Evolutionary conservation across 1,140 invertebrate genomes (phyloP).

Genomic region (Drosophila lacteicornis): DNA sequence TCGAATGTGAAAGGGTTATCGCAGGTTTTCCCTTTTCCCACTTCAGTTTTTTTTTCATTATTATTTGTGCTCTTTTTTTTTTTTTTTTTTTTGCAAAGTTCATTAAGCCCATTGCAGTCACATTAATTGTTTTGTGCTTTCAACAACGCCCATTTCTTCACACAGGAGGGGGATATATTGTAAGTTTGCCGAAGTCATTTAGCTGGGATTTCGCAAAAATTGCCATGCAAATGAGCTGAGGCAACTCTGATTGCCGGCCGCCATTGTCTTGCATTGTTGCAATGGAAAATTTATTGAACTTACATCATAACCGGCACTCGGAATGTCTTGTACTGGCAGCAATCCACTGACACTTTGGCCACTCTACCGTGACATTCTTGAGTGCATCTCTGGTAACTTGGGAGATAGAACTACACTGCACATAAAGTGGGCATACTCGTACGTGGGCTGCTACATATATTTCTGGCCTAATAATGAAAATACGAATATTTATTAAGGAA

Average conservation of each 20-base stretch:
- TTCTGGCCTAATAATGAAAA: too few relatives aligned
- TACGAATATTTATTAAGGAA: too few relatives aligned
- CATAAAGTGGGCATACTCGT: too few relatives aligned
- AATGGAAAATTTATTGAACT: slow-evolving; percentile 68
- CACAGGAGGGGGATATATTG: slow-evolving; percentile 16
- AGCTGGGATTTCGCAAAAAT: slow-evolving; percentile 59
- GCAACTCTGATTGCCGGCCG: slow-evolving; percentile 37
- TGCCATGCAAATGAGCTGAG: slow-evolving; percentile 59
- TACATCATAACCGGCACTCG: slow-evolving; percentile 60
- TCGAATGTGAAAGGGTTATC: slow-evolving; percentile 56
- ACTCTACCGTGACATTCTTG: slow-evolving; percentile 77
- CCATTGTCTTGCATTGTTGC: slow-evolving; percentile 56
- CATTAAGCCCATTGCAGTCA: slow-evolving; percentile 67
- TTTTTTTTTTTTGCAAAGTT: slow-evolving; percentile 52
- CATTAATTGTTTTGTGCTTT: slow-evolving; percentile 70
- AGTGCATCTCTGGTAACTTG: slow-evolving; percentile 52
- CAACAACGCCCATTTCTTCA: slow-evolving; percentile 74
- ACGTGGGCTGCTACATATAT: too few relatives aligned
- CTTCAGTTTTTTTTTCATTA: not conserved
- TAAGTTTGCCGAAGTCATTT: slow-evolving; percentile 48
- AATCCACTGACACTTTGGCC: slow-evolving; percentile 66
- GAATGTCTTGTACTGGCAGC: slow-evolving; percentile 28
- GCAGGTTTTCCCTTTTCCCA: slow-evolving; percentile 42
- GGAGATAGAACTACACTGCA: slow-evolving; percentile 13
- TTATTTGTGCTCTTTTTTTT: slow-evolving; percentile 15